Evolutionary conservation across 2,113 vertebrate genomes (phyloP).

Genomic region (Eonycteris spelaea): DNA sequence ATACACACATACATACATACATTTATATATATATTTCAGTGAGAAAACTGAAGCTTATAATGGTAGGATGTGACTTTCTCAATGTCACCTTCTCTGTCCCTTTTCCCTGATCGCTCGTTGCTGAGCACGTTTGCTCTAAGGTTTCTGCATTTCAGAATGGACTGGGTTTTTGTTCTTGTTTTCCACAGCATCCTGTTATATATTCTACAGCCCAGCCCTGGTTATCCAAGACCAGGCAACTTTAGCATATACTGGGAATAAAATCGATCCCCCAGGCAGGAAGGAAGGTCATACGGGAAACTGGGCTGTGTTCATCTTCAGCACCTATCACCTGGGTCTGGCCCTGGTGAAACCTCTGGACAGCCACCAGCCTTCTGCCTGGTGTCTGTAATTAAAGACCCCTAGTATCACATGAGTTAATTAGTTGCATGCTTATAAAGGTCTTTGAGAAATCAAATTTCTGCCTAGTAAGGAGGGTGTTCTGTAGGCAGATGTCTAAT

Average conservation of each 20-base stretch:
- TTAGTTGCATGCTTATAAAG: neutral
- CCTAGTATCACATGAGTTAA: neutral
- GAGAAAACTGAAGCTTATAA: neutral
- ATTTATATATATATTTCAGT: neutral
- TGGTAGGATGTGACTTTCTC: neutral
- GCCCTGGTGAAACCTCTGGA: neutral
- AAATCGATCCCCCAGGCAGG: neutral
- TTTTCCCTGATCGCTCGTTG: neutral
- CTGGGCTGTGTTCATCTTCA: neutral
- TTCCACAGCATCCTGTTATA: neutral
- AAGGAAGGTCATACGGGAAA: neutral
- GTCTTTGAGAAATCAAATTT: neutral
- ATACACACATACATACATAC: neutral
- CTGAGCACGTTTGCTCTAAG: neutral
- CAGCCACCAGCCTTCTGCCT: neutral
- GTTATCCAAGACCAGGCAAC: accelerated
- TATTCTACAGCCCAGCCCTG: neutral
- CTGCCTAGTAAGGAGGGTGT: neutral
- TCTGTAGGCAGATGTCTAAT: neutral
- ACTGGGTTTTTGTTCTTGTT: neutral
- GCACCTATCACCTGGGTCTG: neutral
- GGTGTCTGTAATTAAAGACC: neutral
- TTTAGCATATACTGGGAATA: neutral
- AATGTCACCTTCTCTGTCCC: neutral
- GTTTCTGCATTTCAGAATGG: neutral